phyloP scores from a whole-genome alignment of 2,888 invertebrate species.

The Meandrusa payeni region DNA sequence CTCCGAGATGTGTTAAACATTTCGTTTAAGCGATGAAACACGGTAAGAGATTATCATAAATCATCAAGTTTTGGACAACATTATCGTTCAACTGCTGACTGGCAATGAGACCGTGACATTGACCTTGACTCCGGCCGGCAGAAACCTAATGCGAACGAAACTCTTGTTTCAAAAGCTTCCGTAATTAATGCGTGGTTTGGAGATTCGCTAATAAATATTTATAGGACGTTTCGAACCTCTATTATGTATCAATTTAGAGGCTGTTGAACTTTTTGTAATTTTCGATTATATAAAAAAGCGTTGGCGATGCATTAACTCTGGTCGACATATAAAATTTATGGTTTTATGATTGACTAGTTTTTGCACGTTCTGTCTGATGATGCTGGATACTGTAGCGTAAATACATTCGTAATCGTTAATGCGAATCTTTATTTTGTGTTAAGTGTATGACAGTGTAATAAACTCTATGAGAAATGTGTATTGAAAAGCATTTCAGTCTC shows the following conservation, averaged over 20 bases:
- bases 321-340: constrained; percentile 9
- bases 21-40: too few relatives aligned
- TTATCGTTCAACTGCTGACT: constrained; percentile 1
- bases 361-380: neutral
- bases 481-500: too few relatives aligned
- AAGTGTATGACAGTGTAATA: too few relatives aligned
- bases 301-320: constrained; percentile 6
- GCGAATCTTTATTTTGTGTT: too few relatives aligned
- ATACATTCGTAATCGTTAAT: too few relatives aligned
- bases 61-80: neutral
- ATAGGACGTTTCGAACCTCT: constrained; percentile 19
- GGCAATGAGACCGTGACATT: constrained; percentile 11
- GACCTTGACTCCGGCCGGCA: constrained; percentile 15
- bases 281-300: constrained; percentile 10
- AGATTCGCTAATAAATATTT: constrained; percentile 24
- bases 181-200: constrained; percentile 23
- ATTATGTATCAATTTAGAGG: constrained; percentile 23
- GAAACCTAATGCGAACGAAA: constrained; percentile 4
- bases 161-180: constrained; percentile 10
- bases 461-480: too few relatives aligned
- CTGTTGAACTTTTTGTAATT: constrained; percentile 20
- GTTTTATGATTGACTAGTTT: constrained; percentile 9
- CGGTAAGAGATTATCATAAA: neutral
- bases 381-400: too few relatives aligned
- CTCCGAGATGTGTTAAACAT: too few relatives aligned